Evolutionary conservation across 1,140 invertebrate genomes (phyloP).

Genomic region (Drosophila prosaltans): DNA sequence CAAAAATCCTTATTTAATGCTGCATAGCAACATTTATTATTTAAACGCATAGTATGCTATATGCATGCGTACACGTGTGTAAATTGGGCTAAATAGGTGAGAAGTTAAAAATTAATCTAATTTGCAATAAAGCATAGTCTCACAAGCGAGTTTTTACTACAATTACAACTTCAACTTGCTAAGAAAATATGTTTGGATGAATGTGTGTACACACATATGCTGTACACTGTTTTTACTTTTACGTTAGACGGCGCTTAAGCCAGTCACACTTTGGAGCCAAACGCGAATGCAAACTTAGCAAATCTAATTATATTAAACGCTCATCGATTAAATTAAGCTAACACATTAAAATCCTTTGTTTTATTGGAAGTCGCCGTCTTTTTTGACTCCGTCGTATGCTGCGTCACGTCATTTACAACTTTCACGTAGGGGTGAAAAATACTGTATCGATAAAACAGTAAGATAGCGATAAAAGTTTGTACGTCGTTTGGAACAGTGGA

Average conservation of each 20-base stretch:
- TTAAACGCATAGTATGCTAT: no score
- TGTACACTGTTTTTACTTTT: slow-evolving; percentile 2
- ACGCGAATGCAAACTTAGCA: neutral
- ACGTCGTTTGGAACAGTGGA: no score
- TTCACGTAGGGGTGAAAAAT: no score
- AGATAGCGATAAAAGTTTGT: no score
- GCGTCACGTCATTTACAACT: slow-evolving; percentile 1
- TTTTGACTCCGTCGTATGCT: slow-evolving; percentile 10
- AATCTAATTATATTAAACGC: neutral
- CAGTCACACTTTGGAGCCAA: neutral
- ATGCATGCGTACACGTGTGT: neutral
- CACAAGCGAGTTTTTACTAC: neutral
- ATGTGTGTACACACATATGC: slow-evolving; percentile 1
- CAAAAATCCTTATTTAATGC: neutral
- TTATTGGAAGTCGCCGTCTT: slow-evolving; percentile 2
- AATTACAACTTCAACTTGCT: neutral
- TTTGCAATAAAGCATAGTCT: neutral
- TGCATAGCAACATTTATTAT: no score
- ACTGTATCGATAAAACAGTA: no score
- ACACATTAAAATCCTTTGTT: neutral
- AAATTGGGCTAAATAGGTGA: neutral
- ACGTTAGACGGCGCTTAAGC: neutral
- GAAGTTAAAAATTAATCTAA: neutral
- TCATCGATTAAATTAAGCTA: slow-evolving; percentile 2
- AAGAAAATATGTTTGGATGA: neutral